Evolutionary conservation across 2,888 invertebrate genomes (phyloP).

Genomic region (Frankliniella intonsa): DNA sequence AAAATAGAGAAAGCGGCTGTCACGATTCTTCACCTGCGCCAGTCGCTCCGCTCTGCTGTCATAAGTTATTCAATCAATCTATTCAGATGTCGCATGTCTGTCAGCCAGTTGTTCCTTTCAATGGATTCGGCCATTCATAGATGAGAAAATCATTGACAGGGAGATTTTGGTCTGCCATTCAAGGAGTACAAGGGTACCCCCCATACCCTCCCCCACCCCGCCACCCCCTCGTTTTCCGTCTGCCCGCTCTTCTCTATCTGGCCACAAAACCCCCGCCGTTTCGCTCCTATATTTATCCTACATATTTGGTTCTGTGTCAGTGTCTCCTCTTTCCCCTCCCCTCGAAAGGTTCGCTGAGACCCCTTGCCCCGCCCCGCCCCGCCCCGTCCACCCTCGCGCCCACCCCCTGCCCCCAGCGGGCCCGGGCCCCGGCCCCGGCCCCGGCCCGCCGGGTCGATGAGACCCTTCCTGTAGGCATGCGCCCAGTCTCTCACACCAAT

Average conservation of each 20-base stretch:
- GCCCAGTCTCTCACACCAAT: not conserved
- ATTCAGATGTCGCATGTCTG: too few relatives aligned
- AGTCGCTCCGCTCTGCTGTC: too few relatives aligned
- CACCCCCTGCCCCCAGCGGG: not conserved
- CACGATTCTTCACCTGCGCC: too few relatives aligned
- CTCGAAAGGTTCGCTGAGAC: not conserved
- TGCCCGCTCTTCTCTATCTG: not conserved
- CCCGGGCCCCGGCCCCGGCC: not conserved
- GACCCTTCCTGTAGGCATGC: slow-evolving; percentile 25
- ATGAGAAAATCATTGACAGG: too few relatives aligned
- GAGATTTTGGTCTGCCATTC: too few relatives aligned
- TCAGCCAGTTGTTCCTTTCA: not conserved
- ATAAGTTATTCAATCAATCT: too few relatives aligned
- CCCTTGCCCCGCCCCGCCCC: not conserved
- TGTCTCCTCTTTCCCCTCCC: not conserved
- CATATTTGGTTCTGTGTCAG: slow-evolving; percentile 23
- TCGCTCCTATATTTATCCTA: slow-evolving; percentile 20
- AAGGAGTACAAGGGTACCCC: not conserved
- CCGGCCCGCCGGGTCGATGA: slow-evolving; percentile 4
- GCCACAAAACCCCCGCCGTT: not conserved
- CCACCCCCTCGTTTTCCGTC: not conserved
- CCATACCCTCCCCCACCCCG: not conserved
- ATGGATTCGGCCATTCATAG: too few relatives aligned
- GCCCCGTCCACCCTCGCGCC: not conserved
- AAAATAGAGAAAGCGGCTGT: too few relatives aligned